These are phyloP conservation scores for Eidolon helvum DNA, from an alignment of 2,113 vertebrate genomes.

Conservation along the genomic window DNA sequence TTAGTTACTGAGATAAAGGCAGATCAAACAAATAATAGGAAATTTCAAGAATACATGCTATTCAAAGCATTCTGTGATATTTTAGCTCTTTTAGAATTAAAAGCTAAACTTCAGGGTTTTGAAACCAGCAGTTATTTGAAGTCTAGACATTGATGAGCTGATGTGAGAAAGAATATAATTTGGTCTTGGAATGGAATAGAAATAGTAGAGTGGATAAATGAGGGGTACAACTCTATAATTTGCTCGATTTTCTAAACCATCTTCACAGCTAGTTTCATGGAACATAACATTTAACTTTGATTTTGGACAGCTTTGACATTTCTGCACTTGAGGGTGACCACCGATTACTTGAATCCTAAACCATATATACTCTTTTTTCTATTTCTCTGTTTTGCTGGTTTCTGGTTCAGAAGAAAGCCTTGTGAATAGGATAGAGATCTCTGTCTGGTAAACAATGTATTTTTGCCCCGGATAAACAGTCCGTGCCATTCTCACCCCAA, in stretches of 20 bases:
- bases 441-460: neutral
- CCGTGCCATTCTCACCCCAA: neutral
- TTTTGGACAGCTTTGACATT: conserved; percentile 37
- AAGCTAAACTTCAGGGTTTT: conserved; percentile 38
- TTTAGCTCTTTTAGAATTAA: conserved; percentile 14
- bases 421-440: neutral
- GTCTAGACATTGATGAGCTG: conserved; percentile 47
- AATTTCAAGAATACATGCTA: neutral
- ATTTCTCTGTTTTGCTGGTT: neutral
- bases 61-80: neutral
- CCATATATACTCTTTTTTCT: neutral
- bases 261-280: conserved; percentile 24
- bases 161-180: conserved; percentile 58
- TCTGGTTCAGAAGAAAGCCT: neutral
- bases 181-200: conserved; percentile 43
- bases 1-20: neutral
- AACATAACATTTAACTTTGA: conserved; percentile 48
- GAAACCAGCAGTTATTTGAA: conserved; percentile 47
- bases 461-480: too few species aligned
- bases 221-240: conserved; percentile 38
- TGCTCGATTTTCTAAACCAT: conserved; percentile 60
- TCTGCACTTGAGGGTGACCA: conserved; percentile 26
- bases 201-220: conserved; percentile 41
- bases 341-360: neutral
- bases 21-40: neutral